Percentiles rank a stretch among this genome's conserved stretches.
These are phyloP conservation scores for Epinotia bilunana DNA, from an alignment of 2,888 invertebrate genomes.

Conservation along the genomic window DNA sequence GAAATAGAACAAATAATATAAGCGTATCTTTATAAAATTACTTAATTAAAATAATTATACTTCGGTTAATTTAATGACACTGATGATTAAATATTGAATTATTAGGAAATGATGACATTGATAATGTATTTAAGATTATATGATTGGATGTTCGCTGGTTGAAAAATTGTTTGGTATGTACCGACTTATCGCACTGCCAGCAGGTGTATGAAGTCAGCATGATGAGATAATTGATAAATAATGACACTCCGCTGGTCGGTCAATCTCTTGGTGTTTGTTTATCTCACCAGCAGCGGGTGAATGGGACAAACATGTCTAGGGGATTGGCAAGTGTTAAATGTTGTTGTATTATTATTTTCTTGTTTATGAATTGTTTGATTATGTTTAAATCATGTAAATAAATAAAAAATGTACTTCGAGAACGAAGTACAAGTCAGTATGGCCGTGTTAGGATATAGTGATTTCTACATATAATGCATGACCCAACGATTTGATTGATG, in stretches of 20 bases:
- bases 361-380: background rate
- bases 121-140: background rate
- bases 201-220: slow-evolving; percentile 6
- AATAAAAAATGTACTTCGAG: slow-evolving; percentile 1
- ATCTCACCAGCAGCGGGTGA: too few species aligned
- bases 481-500: too few species aligned
- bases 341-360: background rate
- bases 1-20: too few species aligned
- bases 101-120: background rate
- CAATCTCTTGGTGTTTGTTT: too few species aligned
- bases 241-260: background rate
- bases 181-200: slow-evolving; percentile 4
- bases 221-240: background rate
- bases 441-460: slow-evolving; percentile 1
- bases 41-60: background rate
- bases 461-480: too few species aligned
- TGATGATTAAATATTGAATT: background rate
- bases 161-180: background rate
- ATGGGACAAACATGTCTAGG: too few species aligned
- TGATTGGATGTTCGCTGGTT: background rate
- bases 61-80: background rate
- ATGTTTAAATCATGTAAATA: background rate
- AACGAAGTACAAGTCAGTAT: slow-evolving; percentile 11
- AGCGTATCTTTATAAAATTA: background rate
- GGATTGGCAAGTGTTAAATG: background rate